Conservation (phyloP, 2,888 invertebrate genomes). For the Melanostoma scalare region DNA sequence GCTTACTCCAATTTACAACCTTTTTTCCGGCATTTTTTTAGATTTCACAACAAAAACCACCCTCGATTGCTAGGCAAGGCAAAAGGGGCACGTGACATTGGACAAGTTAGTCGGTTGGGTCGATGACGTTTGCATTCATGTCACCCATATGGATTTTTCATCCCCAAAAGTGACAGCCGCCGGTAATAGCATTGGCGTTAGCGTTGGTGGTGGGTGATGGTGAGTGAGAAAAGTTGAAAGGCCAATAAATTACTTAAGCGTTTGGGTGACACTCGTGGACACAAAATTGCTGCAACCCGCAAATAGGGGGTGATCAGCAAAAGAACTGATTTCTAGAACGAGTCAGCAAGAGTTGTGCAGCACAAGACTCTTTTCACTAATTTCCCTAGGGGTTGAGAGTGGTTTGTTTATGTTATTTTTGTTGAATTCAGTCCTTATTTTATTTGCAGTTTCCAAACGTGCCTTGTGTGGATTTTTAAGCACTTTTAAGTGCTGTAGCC, state of each 20-base stretch:
- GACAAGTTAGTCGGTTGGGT: conserved; percentile 6
- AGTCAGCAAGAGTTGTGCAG: not conserved
- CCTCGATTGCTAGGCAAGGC: conserved; percentile 16
- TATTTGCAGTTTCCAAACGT: conserved; percentile 45
- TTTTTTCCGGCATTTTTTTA: conserved; percentile 31
- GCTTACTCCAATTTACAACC: conserved; percentile 40
- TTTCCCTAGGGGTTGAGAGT: conserved; percentile 55
- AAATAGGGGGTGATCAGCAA: conserved; percentile 35
- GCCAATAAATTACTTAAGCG: conserved; percentile 71
- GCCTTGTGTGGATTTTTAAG: conserved; percentile 53
- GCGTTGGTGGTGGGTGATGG: not conserved
- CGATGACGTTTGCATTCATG: conserved; percentile 59
- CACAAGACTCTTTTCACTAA: conserved; percentile 33
- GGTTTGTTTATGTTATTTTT: conserved; percentile 56
- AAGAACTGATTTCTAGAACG: conserved; percentile 9
- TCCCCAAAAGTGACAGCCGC: conserved; percentile 53
- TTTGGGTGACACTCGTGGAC: conserved; percentile 69
- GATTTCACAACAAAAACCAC: conserved; percentile 45
- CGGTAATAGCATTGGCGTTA: not conserved
- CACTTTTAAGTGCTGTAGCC: conserved; percentile 47
- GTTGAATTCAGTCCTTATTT: conserved; percentile 7
- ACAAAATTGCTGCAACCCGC: conserved; percentile 39
- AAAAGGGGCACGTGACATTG: conserved; percentile 59
- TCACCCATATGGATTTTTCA: conserved; percentile 55
- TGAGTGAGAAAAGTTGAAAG: conserved; percentile 60